These are phyloP conservation scores for Portevinia maculata DNA, from an alignment of 2,888 invertebrate species.

Conservation along the genomic window DNA sequence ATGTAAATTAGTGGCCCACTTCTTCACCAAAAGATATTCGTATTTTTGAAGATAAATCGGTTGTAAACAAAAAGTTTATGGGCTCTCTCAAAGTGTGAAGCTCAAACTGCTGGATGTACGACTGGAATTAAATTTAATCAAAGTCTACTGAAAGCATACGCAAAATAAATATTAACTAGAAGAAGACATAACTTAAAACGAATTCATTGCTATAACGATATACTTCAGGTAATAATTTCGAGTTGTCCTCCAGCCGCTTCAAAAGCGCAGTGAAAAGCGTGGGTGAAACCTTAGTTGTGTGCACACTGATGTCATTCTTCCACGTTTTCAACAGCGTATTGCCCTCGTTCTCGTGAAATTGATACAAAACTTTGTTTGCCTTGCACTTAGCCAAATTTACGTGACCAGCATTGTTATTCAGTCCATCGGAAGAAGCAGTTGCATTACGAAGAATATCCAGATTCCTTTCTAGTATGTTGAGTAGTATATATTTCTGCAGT, in stretches of 20 bases:
- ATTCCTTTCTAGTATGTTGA: slow-evolving; percentile 80
- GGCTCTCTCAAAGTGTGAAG: no score
- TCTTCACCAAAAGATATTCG: no score
- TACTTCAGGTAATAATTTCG: slow-evolving; percentile 77
- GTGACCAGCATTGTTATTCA: slow-evolving; percentile 68
- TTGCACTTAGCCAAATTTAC: slow-evolving; percentile 67
- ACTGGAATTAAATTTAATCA: background rate
- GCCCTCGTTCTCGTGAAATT: slow-evolving; percentile 53
- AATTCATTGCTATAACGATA: slow-evolving; percentile 78
- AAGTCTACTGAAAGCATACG: background rate
- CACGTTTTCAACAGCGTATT: slow-evolving; percentile 74
- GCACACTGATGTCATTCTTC: slow-evolving; percentile 77
- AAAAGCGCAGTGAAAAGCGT: slow-evolving; percentile 77
- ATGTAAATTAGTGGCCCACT: no score
- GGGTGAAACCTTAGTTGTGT: slow-evolving; percentile 78
- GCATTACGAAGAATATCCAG: slow-evolving; percentile 77
- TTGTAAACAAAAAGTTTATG: no score
- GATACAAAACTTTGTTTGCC: slow-evolving; percentile 76
- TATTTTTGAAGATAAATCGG: no score
- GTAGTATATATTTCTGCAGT: slow-evolving; percentile 77
- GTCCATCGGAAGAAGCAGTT: slow-evolving; percentile 57
- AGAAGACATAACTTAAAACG: slow-evolving; percentile 79
- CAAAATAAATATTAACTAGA: slow-evolving; percentile 63
- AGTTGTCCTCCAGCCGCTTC: slow-evolving; percentile 77
- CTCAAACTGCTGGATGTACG: background rate